Evolutionary conservation across 2,888 invertebrate genomes (phyloP).

Genomic region (Meghimatium bilineatum): DNA sequence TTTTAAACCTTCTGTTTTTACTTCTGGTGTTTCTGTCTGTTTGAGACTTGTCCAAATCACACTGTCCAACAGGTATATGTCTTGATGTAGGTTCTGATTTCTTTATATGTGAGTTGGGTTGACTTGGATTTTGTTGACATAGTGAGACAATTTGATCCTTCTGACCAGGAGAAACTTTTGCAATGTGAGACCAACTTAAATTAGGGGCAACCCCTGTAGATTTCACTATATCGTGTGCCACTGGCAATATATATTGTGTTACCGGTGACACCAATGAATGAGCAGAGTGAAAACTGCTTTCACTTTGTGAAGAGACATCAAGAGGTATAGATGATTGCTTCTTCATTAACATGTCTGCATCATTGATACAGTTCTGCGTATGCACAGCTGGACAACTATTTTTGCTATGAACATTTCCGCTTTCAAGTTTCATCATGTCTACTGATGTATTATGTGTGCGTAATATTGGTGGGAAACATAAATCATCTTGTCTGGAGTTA

Average conservation of each 20-base stretch:
- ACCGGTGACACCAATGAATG: background rate
- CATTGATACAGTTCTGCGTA: background rate
- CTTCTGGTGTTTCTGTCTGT: background rate
- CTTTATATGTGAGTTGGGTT: background rate
- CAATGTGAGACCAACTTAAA: slow-evolving; percentile 9
- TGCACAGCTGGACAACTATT: slow-evolving; percentile 2
- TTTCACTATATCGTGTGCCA: background rate
- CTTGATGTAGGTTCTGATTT: background rate
- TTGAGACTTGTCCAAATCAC: background rate
- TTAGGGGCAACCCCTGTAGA: background rate
- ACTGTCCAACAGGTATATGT: background rate
- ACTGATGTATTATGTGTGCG: background rate
- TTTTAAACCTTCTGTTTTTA: slow-evolving; percentile 15
- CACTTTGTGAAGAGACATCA: background rate
- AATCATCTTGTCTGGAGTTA: background rate
- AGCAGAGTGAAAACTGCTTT: background rate
- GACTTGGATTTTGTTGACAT: background rate
- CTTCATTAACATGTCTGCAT: background rate
- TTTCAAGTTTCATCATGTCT: background rate
- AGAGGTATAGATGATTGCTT: background rate
- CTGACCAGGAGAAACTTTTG: slow-evolving; percentile 8
- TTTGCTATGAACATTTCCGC: background rate
- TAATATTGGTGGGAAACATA: background rate
- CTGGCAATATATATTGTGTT: background rate
- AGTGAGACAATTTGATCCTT: background rate